A percentile compares a stretch with the other conserved stretches of the same genome.
These are phyloP conservation scores for Temnothorax curvispinosus DNA, from an alignment of 1,140 invertebrate genomes.

Conservation along the genomic window DNA sequence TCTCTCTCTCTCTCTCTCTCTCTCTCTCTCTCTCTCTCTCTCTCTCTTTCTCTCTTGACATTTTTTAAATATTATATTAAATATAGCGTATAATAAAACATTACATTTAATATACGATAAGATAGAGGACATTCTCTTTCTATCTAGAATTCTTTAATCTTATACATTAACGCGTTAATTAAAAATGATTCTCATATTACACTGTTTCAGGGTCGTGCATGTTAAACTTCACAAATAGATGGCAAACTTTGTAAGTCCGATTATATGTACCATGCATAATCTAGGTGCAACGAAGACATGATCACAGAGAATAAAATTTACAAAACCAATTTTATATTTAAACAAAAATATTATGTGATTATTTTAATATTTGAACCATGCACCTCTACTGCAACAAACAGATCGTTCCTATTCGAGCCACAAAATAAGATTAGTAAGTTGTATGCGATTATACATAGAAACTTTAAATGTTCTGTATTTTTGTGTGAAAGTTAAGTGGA, in stretches of 20 bases:
- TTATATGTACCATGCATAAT: background rate
- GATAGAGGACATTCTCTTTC: background rate
- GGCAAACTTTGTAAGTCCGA: background rate
- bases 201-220: background rate
- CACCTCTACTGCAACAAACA: background rate
- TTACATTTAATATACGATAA: background rate
- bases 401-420: slow-evolving; percentile 23
- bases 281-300: background rate
- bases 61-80: background rate
- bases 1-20: background rate
- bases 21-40: background rate
- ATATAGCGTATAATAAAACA: slow-evolving; percentile 2
- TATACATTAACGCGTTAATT: background rate
- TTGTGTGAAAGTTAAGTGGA: slow-evolving; percentile 19
- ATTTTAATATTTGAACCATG: background rate
- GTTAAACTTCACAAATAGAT: background rate
- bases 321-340: background rate
- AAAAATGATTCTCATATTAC: background rate
- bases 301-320: background rate
- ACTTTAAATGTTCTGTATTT: slow-evolving; percentile 28
- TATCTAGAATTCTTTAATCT: background rate
- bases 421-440: slow-evolving; percentile 9
- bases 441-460: background rate
- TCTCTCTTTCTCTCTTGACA: background rate
- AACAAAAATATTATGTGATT: background rate